A percentile compares a stretch with the other conserved stretches of the same genome.
Evolutionary conservation across 1,140 invertebrate species (phyloP).

Genomic region (Chironomus striatipennis): DNA sequence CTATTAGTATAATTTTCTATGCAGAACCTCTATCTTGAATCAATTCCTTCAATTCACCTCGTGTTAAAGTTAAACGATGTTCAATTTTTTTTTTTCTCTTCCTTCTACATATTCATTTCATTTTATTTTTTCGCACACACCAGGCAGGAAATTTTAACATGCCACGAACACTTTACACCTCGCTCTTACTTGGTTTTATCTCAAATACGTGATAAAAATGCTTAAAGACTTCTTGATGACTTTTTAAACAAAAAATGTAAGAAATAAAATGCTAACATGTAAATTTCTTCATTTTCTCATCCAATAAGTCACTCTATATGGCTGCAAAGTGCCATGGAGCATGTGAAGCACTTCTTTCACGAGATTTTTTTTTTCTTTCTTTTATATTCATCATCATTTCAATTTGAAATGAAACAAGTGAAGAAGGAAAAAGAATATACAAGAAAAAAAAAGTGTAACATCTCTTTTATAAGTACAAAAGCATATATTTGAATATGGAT

Average conservation of each 20-base stretch:
- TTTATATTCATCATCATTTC: not conserved
- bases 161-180: conserved; percentile 11
- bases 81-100: not conserved
- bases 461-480: conserved; percentile 13
- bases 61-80: not conserved
- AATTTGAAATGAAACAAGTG: not conserved
- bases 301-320: not conserved
- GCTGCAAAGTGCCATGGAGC: not conserved
- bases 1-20: too few species aligned
- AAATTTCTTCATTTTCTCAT: conserved; percentile 3
- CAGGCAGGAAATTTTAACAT: conserved; percentile 12
- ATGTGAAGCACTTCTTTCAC: conserved; percentile 7
- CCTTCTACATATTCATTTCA: not conserved
- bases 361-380: not conserved
- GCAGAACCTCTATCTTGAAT: too few species aligned
- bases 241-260: not conserved
- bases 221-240: conserved; percentile 12
- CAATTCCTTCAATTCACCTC: too few species aligned
- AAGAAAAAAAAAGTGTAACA: not conserved
- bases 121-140: not conserved
- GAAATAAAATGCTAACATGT: conserved; percentile 3
- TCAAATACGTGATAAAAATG: conserved; percentile 9
- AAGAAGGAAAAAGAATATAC: too few species aligned
- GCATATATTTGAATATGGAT: conserved; percentile 13
- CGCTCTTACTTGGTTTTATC: conserved; percentile 10